Evolutionary conservation across 2,113 vertebrate species (phyloP).

Genomic region (Pachyramphus minor): DNA sequence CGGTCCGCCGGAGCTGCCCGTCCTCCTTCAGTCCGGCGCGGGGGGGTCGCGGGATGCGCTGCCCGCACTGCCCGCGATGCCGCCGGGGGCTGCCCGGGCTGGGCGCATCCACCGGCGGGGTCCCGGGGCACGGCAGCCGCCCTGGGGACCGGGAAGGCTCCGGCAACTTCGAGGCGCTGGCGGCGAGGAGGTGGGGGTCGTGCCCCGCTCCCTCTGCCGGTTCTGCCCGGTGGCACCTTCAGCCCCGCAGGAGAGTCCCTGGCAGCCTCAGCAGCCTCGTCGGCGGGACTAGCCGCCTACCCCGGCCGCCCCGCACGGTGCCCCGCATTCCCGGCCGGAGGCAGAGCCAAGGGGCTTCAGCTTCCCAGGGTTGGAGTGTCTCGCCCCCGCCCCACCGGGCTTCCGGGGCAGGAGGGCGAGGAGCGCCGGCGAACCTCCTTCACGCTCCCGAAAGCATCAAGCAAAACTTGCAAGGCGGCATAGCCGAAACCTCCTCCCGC

Average conservation of each 20-base stretch:
- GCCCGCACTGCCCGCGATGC: background rate
- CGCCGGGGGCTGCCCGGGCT: background rate
- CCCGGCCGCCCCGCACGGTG: background rate
- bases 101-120: slow-evolving; percentile 53
- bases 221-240: background rate
- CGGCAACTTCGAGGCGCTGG: slow-evolving; percentile 16
- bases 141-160: background rate
- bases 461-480: slow-evolving; percentile 32
- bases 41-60: background rate
- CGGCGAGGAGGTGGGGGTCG: background rate
- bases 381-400: background rate
- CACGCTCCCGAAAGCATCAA: background rate
- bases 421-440: background rate
- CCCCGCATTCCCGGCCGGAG: background rate
- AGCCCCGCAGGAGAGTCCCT: background rate
- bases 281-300: background rate
- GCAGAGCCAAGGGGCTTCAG: background rate
- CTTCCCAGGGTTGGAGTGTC: background rate
- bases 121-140: slow-evolving; percentile 25
- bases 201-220: background rate
- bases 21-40: slow-evolving; percentile 37
- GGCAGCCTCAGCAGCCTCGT: background rate
- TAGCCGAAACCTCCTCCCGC: background rate
- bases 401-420: background rate
- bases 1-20: background rate